Evolutionary conservation across 1,140 invertebrate genomes (phyloP), one percentile per base, ranked within the genome.

Genomic region (Limonius californicus): DNA sequence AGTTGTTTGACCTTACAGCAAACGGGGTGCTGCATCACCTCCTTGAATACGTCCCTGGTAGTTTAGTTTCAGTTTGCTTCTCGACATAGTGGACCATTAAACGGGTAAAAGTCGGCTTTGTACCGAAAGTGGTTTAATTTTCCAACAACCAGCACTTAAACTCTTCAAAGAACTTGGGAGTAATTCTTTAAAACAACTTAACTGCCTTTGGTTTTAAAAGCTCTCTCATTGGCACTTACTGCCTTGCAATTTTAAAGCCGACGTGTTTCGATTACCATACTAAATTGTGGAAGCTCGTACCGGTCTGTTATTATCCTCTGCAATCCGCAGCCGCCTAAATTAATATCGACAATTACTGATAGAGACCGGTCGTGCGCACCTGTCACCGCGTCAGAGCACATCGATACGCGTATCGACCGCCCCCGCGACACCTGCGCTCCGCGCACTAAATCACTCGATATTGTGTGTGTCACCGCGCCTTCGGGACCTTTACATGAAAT

Each of bases 331-430:
- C 20, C 21, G 53, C 21, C 20, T 27, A 55, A 32, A 55, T 55
- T 55, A 55, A 55, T 55, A 55, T 55, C 20, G 53, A 27, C 53
- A 55, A 55, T 55, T 55, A 55, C 53, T 55, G 53, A 55, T 55
- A 32, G 53, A 55, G 53, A 16, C 20, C 27, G 15, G 4, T 27
- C 53, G 53, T 32, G 53, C 21, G 27, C 53, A 55, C 53, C 53
- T 55, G 53, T 55, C 53, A 55, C 53, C 27, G 45, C 45, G 45
- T 50, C 45, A 50, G 45, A 19, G 16, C 20, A 50, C 45, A 50
- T 50, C 45, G 45, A 50, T 50, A 50, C 45, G 45, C 14, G 7
- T 50, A 50, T 50, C 45, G 45, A 50, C 45, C 45, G 20, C 45
- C 45, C 45, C 45, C 45, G 45, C 45, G 45, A 50, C 45, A 50